phyloP scores from a whole-genome alignment of 2,113 vertebrate species.

The Myrmecobius fasciatus region DNA sequence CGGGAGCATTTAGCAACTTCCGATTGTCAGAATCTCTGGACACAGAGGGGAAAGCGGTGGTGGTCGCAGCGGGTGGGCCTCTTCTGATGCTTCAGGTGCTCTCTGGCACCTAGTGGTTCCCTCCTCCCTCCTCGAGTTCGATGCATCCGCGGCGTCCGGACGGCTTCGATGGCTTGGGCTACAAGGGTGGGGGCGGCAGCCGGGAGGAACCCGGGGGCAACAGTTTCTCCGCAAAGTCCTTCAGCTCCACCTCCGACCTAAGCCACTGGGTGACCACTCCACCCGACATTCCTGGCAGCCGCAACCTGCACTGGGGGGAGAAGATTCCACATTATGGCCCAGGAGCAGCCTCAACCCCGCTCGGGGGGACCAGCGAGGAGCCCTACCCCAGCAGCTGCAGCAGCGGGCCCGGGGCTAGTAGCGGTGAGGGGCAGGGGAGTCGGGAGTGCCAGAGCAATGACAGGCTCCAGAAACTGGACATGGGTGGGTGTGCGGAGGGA shows the following conservation, averaged over 20 bases:
- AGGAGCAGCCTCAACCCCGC: conserved; percentile 76
- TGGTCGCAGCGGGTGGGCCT: not conserved
- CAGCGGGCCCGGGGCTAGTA: conserved; percentile 67
- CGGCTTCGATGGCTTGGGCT: conserved; percentile 93
- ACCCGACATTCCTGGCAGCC: conserved; percentile 96
- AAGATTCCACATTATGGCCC: conserved; percentile 88
- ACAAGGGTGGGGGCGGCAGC: conserved; percentile 86
- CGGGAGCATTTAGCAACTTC: conserved; percentile 58
- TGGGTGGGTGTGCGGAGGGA: rapidly evolving
- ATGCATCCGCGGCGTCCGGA: conserved; percentile 95
- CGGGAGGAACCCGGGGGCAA: conserved; percentile 86
- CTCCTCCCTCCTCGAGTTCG: not conserved
- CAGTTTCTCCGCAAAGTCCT: conserved; percentile 84
- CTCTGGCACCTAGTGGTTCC: not conserved
- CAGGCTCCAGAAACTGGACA: too few species aligned
- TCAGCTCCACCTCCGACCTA: conserved; percentile 84
- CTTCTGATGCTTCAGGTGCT: not conserved
- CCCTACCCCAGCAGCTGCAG: conserved; percentile 48
- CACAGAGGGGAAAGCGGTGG: not conserved
- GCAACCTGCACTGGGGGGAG: conserved; percentile 93
- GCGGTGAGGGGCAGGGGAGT: conserved; percentile 79
- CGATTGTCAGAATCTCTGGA: conserved; percentile 15
- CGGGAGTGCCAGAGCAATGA: not conserved
- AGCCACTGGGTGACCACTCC: conserved; percentile 94
- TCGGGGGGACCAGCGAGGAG: conserved; percentile 80